Conservation (phyloP, 2,797 vertebrate genomes). For the Meda fulgida region DNA sequence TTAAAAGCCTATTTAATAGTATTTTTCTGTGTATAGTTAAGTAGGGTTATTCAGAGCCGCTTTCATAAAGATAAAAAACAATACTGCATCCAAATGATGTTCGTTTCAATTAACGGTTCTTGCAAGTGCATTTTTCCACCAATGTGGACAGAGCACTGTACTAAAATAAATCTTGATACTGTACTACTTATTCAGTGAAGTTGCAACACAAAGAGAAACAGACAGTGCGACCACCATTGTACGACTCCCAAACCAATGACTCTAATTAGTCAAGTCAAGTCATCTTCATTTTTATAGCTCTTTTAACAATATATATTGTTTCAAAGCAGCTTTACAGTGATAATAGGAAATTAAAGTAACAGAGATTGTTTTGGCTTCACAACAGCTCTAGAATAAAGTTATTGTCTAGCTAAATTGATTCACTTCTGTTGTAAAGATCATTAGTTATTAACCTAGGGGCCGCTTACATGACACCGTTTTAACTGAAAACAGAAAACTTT, state of each 20-base stretch:
- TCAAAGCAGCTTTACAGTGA: no score
- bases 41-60: background rate
- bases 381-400: no score
- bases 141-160: background rate
- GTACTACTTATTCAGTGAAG: background rate
- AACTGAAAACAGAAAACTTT: no score
- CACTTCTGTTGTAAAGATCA: no score
- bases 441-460: no score
- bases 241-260: no score
- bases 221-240: background rate
- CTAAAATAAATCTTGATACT: background rate
- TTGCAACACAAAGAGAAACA: background rate
- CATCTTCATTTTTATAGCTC: no score
- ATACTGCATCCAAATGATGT: background rate
- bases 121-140: background rate
- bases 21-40: background rate
- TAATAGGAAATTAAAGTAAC: no score
- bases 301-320: no score
- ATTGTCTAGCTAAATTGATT: no score
- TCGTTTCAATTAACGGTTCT: background rate
- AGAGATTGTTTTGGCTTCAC: no score
- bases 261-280: background rate
- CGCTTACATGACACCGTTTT: no score
- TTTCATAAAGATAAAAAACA: background rate
- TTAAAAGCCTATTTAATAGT: background rate